phyloP scores from a whole-genome alignment of 2,113 vertebrate species.

The Chauna torquata region DNA sequence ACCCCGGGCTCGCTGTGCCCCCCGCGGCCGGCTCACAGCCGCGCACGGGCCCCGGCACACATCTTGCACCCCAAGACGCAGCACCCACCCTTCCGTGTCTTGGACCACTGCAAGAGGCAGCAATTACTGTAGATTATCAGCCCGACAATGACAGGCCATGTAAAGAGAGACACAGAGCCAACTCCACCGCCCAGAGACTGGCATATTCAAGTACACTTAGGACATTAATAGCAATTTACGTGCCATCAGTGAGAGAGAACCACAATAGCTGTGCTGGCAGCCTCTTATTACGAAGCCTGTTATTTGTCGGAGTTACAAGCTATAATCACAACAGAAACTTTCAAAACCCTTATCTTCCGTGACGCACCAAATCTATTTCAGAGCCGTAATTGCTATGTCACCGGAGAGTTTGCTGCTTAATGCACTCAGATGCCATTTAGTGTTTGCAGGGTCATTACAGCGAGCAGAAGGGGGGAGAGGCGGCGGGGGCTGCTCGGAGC shows the following conservation, averaged over 20 bases:
- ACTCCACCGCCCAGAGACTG: slow-evolving; percentile 85
- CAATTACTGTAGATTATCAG: slow-evolving; percentile 88
- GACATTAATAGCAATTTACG: slow-evolving; percentile 95
- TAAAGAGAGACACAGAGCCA: slow-evolving; percentile 87
- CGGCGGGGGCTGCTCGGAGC: neutral
- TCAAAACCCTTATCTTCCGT: slow-evolving; percentile 87
- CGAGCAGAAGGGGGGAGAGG: slow-evolving; percentile 50
- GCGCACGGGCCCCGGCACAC: neutral
- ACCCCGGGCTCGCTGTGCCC: neutral
- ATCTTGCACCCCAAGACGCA: neutral
- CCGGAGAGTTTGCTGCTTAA: slow-evolving; percentile 83
- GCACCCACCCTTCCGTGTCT: slow-evolving; percentile 19
- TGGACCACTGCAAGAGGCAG: slow-evolving; percentile 84
- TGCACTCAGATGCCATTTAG: slow-evolving; percentile 83
- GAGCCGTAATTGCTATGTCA: slow-evolving; percentile 93
- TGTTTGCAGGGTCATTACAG: slow-evolving; percentile 82
- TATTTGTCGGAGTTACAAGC: slow-evolving; percentile 95
- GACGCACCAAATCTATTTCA: slow-evolving; percentile 94
- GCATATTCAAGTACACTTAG: slow-evolving; percentile 92
- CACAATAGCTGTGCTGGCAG: slow-evolving; percentile 89
- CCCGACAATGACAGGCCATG: slow-evolving; percentile 82
- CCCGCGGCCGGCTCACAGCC: neutral
- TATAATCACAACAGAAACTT: slow-evolving; percentile 94
- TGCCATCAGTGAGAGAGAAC: slow-evolving; percentile 86
- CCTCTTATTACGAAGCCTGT: slow-evolving; percentile 98